Base-by-base conservation (phyloP, 2,888 invertebrate genomes). In the Emesis furor region DNA sequence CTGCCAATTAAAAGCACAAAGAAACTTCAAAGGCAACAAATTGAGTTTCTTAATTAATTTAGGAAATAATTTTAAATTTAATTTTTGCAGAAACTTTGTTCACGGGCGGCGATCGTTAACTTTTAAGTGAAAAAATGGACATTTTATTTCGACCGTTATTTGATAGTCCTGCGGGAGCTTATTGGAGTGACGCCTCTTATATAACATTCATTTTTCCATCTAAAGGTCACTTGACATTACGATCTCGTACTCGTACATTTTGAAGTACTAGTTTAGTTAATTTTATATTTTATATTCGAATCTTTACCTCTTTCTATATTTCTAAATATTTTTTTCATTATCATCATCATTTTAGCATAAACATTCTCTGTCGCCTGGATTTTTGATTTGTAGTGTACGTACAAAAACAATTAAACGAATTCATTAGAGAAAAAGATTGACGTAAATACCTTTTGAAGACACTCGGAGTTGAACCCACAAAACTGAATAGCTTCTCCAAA, bases 41-140 rank as follows among this genome's bases (percentile, higher is more conserved):
- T 62, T 62, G 62, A 62, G 62, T 62, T 62, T 62, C 62, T 62
- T 62, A 62, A 62, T 62, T 62, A 62, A 62, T 62, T 62, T 17
- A 17, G 8, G 62, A 62, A 62, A 62, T 62, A 62, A 62, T 62
- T 62, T 30, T 0, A 62, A 62, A 62, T 62, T 62, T 24, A 62
- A 62, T 62, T 62, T 62, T 62, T 62, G 10, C 2, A 8, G 62
- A 62, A 62, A 62, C 62, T 62, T 62, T 62, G 62, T 62, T 62
- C 62, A 24, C 30, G 30, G 62, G 7, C 24, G 30, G 62, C 10
- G 10, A 62, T 62, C 62, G 30, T 62, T 62, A 62, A 62, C 24
- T 30, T 62, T 62, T 62, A 62, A 62, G 62, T 62, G 62, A 24
- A 62, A 62, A 62, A 62, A 62, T 30, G 62, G 62, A 30, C 62